Base-by-base conservation (phyloP, 2,797 vertebrate genomes). In the Octomys mimax region DNA sequence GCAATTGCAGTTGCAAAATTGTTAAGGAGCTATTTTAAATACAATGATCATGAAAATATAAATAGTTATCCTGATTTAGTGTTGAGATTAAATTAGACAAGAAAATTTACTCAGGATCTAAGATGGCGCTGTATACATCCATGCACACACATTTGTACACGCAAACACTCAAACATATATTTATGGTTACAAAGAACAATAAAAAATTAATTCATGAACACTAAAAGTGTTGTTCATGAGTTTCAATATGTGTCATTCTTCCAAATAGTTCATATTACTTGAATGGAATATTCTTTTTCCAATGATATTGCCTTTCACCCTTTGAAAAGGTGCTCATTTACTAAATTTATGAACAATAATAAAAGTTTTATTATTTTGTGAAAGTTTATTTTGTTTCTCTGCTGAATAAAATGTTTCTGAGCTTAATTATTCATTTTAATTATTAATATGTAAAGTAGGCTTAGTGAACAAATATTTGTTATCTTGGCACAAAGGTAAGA, bases 1-100 rank as follows among this genome's bases (percentile, higher is more conserved):
- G 49, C 59, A 90, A 94, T 88, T 94, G 93, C 24, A 80, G 21
- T 71, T 81, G 18, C 94, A 90, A 96, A 96, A 95, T 93, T 42
- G n/a, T 88, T 96, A 68, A 68, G 85, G 49, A 75, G 33, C 33
- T 90, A 94, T 91, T 26, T 87, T 75, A 96, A 83, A 81, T 89
- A 54, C 7, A 61, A 81, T 71, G 39, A 68, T 66, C 5, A n/a
- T 33, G 21, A 19, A 3, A 87, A 49, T 62, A 73, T 83, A 96
- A 94, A 89, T 21, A 90, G 21, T 92, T 88, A 73, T 42, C 16
- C 54, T 87, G 70, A 91, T 87, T 93, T 89, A 42, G 36, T 77
- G 2, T 90, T 89, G 91, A 79, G 21, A 96, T 86, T 87, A 89
- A 86, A 89, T 88, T 93, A 36, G 21, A 88, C 11, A 79, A 64